Evolutionary conservation across 2,888 invertebrate species (phyloP).

Genomic region (Pheosia tremula): DNA sequence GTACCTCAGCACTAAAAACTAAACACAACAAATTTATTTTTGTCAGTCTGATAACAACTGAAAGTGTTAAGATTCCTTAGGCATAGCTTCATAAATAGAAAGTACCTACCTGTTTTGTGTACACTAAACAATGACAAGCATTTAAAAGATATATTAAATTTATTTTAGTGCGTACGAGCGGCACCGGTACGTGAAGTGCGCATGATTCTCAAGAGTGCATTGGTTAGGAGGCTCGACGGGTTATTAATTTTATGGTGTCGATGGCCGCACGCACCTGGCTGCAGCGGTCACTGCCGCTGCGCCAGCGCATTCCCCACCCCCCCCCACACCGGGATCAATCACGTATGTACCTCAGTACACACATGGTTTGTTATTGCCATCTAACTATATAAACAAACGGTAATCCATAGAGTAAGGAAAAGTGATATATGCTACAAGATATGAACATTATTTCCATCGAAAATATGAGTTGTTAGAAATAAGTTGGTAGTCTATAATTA

Average conservation of each 20-base stretch:
- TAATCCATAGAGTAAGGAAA: neutral
- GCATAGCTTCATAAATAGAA: no score
- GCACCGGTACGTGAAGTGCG: conserved; percentile 56
- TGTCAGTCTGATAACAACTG: no score
- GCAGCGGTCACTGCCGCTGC: conserved; percentile 78
- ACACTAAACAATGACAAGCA: neutral
- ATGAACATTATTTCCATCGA: no score
- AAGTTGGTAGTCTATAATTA: no score
- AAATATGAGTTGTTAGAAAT: no score
- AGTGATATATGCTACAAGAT: no score
- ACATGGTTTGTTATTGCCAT: conserved; percentile 22
- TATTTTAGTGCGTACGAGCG: conserved; percentile 10
- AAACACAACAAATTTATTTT: no score
- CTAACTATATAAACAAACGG: neutral
- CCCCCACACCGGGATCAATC: conserved; percentile 67
- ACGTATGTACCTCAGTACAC: conserved; percentile 50
- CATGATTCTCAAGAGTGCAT: conserved; percentile 72
- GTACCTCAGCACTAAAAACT: no score
- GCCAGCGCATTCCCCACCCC: conserved; percentile 44
- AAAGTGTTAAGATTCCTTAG: no score
- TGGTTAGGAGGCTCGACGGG: conserved; percentile 79
- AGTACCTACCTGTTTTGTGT: neutral
- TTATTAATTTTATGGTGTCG: conserved; percentile 85
- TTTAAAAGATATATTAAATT: conserved; percentile 3
- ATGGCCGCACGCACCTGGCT: conserved; percentile 82